Percentiles rank a stretch among this genome's conserved stretches.
Conservation (phyloP, 2,113 vertebrate genomes). For the Otus sunia region DNA sequence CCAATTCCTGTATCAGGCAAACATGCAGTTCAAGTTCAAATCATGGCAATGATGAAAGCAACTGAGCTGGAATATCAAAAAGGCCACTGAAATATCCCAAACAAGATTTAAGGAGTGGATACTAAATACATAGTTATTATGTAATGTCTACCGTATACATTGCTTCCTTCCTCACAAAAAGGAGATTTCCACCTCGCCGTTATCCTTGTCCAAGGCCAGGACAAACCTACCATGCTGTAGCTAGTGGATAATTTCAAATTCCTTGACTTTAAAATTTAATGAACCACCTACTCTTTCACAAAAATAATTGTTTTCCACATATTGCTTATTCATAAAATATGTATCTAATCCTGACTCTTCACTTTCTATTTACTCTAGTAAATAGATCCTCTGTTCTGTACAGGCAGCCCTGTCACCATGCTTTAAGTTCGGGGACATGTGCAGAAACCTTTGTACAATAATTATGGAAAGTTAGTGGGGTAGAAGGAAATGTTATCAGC, state of each 20-base stretch:
- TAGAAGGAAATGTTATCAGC: constrained; percentile 70
- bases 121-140: background rate
- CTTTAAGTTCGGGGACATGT: background rate
- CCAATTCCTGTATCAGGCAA: background rate
- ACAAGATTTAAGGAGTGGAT: background rate
- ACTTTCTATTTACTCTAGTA: background rate
- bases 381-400: background rate
- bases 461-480: constrained; percentile 53
- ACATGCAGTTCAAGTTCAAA: background rate
- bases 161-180: background rate
- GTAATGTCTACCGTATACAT: background rate
- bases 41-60: background rate
- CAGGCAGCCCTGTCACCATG: background rate
- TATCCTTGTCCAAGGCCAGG: background rate
- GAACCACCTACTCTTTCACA: background rate
- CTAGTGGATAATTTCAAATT: background rate
- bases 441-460: constrained; percentile 47
- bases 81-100: background rate
- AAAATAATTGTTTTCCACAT: background rate
- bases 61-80: background rate
- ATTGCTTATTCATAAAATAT: constrained; percentile 29
- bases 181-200: background rate
- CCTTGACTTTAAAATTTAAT: background rate
- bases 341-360: constrained; percentile 14
- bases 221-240: background rate